A percentile compares a stretch with the other conserved stretches of the same genome.
Conservation (phyloP, 2,797 vertebrate genomes). For the Megalops cyprinoides region DNA sequence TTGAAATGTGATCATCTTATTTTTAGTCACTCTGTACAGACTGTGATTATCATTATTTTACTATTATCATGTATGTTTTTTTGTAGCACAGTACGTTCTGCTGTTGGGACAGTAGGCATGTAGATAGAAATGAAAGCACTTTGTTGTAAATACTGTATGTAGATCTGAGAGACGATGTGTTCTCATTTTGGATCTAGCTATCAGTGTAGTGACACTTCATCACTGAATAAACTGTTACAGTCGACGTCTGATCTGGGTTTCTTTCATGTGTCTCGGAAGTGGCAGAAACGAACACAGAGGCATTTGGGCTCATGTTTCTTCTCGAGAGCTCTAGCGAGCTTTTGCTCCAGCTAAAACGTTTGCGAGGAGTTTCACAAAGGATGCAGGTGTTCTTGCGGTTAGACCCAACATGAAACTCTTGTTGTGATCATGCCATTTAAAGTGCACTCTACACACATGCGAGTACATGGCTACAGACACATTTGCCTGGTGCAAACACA, state of each 20-base stretch:
- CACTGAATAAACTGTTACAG: slow-evolving; percentile 49
- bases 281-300: slow-evolving; percentile 14
- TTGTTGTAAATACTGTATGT: slow-evolving; percentile 42
- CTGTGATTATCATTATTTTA: slow-evolving; percentile 32
- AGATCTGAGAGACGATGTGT: slow-evolving; percentile 33
- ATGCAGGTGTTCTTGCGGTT: slow-evolving; percentile 60
- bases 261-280: background rate
- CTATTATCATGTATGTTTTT: slow-evolving; percentile 33
- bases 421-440: slow-evolving; percentile 41
- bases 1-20: slow-evolving; percentile 23
- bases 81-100: slow-evolving; percentile 33
- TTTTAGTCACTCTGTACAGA: slow-evolving; percentile 19
- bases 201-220: slow-evolving; percentile 42
- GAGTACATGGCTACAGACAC: background rate
- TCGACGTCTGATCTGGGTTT: slow-evolving; percentile 41
- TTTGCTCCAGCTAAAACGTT: slow-evolving; percentile 45
- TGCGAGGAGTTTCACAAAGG: slow-evolving; percentile 53
- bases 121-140: slow-evolving; percentile 45
- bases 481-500: slow-evolving; percentile 1
- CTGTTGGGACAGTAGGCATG: slow-evolving; percentile 32
- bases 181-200: slow-evolving; percentile 39
- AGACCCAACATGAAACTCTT: slow-evolving; percentile 39
- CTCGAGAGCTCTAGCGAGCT: slow-evolving; percentile 36
- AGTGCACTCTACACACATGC: slow-evolving; percentile 29
- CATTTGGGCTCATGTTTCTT: slow-evolving; percentile 10